Base-by-base conservation (phyloP, 2,113 vertebrate genomes). In the Centropristis striata region DNA sequence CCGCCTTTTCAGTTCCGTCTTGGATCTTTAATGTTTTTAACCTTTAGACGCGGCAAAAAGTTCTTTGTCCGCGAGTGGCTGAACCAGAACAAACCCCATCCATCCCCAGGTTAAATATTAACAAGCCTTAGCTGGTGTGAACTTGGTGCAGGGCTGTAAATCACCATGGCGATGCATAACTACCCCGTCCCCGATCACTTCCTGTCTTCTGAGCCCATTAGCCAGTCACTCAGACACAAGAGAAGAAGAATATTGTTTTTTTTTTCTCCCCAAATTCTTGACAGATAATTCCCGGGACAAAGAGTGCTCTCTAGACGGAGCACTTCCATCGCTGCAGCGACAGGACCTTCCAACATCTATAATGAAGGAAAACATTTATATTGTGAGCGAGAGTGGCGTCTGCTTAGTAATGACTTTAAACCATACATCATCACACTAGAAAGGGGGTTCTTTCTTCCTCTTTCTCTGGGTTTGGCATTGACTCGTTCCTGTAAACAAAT, bases 181-280 rank as follows among this genome's bases (percentile, higher is more conserved):
- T 71, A 66, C 66, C 51, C 63, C 54, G 67, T 51, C n/a, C 4
- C 59, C 70, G 53, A 21, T 50, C 47, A 47, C 60, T 67, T 37
- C 51, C 39, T 47, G 55, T 86, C 70, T 68, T 59, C 36, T 23
- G 77, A 78, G 85, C 70, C 78, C 83, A 80, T 76, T 83, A 81
- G 80, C 71, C 49, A 73, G 36, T 58, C 69, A 59, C 76, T 83
- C 60, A 51, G 49, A 78, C 64, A 74, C 6, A 0, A 54, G 51
- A 21, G 49, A 71, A 69, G 25, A 87, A 55, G 8, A 58, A 46
- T 28, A 39, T n/a, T 36, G 23, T 32, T 3, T 21, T 41, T 41
- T 44, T 21, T 55, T 13, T 1, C 9, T 32, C 15, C n/a, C 3
- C 0, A 47, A 47, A n/a, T 57, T 69, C 28, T 66, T 51, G 53